phyloP scores from a whole-genome alignment of 2,888 invertebrate species.

The Trichacis sp. region DNA sequence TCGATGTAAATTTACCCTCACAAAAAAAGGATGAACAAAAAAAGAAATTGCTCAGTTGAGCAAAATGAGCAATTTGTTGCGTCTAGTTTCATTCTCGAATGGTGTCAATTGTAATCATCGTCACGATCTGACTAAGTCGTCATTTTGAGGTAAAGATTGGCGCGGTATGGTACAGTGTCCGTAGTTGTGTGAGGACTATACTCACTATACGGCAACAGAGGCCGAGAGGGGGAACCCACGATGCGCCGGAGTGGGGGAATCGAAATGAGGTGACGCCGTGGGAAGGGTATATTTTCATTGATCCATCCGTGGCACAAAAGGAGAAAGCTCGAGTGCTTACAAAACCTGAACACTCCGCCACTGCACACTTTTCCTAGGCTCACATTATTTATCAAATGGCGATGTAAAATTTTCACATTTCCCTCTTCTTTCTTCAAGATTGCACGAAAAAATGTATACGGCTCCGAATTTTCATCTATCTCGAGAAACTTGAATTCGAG shows the following conservation, averaged over 20 bases:
- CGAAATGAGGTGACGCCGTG: constrained; percentile 43
- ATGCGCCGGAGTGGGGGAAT: constrained; percentile 44
- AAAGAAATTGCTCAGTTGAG: no score
- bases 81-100: constrained; percentile 2
- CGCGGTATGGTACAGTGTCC: constrained; percentile 61
- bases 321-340: constrained; percentile 51
- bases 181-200: no score
- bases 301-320: no score
- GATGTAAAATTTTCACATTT: no score
- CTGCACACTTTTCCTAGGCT: constrained; percentile 17
- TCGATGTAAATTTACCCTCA: no score
- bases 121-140: constrained; percentile 41
- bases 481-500: no score
- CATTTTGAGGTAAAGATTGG: constrained; percentile 57
- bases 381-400: not conserved
- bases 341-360: constrained; percentile 52
- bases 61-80: no score
- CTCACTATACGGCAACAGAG: constrained; percentile 33
- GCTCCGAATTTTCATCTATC: no score
- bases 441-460: no score
- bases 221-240: constrained; percentile 32
- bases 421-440: no score
- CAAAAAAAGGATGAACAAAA: no score
- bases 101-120: constrained; percentile 33
- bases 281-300: constrained; percentile 66